These are phyloP conservation scores for Drosophila carrolli DNA, from an alignment of 1,140 invertebrate genomes.

Conservation along the genomic window DNA sequence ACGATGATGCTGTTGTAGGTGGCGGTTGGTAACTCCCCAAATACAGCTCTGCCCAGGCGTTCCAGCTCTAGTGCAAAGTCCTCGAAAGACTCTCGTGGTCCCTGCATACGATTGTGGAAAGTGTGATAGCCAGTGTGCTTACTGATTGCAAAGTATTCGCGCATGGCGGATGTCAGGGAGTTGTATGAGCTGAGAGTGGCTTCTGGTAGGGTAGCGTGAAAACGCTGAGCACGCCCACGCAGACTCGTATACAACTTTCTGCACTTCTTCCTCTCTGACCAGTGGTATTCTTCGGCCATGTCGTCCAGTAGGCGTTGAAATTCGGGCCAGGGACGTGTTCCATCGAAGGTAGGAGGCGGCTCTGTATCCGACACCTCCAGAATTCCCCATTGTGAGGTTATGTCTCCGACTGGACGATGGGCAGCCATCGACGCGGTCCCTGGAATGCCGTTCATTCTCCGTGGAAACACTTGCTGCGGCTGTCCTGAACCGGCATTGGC, in stretches of 20 bases:
- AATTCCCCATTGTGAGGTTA: background rate
- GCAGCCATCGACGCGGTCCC: background rate
- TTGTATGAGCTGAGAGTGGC: background rate
- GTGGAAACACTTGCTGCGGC: background rate
- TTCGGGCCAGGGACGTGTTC: too few relatives aligned
- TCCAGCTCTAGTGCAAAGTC: background rate
- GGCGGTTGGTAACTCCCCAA: background rate
- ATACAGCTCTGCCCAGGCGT: background rate
- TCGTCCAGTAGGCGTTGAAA: background rate
- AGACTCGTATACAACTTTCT: constrained; percentile 3
- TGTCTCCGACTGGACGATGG: background rate
- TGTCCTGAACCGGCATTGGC: background rate
- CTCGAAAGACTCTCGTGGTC: background rate
- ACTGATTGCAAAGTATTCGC: background rate
- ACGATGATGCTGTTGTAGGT: background rate
- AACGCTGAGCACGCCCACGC: background rate
- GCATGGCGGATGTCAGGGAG: background rate
- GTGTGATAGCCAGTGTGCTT: background rate
- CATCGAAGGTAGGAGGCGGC: background rate
- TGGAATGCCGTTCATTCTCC: background rate
- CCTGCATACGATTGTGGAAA: background rate
- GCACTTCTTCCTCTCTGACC: background rate
- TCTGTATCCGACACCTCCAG: background rate
- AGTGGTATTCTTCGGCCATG: constrained; percentile 4
- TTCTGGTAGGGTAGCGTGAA: background rate